Evolutionary conservation across 2,888 invertebrate genomes (phyloP).

Genomic region (Conops quadrifasciatus): DNA sequence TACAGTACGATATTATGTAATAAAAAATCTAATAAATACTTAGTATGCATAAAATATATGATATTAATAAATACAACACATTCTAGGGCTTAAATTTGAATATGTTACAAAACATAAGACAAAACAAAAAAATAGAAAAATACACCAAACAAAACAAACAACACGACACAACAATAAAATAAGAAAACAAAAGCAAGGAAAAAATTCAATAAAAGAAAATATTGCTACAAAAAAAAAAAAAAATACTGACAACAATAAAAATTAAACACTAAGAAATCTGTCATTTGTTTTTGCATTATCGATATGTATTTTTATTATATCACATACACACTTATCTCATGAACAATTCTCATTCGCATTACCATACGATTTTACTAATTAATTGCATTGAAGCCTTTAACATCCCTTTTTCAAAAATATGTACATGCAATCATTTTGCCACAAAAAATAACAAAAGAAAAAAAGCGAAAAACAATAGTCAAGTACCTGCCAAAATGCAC

Average conservation of each 20-base stretch:
- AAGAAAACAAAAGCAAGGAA: background rate
- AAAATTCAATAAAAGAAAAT: too few species aligned
- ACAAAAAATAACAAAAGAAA: background rate
- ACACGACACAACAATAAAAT: background rate
- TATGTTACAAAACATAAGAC: too few species aligned
- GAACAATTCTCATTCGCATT: background rate
- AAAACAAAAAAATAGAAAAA: background rate
- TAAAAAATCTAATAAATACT: too few species aligned
- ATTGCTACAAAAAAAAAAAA: too few species aligned
- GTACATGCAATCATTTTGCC: background rate
- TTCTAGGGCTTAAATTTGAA: too few species aligned
- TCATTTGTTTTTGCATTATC: background rate
- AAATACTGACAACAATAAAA: background rate
- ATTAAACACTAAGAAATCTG: background rate
- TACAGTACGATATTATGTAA: too few species aligned
- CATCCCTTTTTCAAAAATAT: background rate
- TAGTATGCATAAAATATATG: too few species aligned
- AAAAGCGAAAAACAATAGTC: background rate
- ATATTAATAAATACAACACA: too few species aligned
- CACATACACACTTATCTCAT: constrained; percentile 6
- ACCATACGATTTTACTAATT: background rate
- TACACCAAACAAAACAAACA: background rate
- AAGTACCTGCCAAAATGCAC: constrained; percentile 9
- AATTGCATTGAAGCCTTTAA: background rate
- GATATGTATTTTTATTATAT: background rate